These are phyloP conservation scores for Callipepla squamata DNA, from an alignment of 2,113 vertebrate species.

Conservation along the genomic window DNA sequence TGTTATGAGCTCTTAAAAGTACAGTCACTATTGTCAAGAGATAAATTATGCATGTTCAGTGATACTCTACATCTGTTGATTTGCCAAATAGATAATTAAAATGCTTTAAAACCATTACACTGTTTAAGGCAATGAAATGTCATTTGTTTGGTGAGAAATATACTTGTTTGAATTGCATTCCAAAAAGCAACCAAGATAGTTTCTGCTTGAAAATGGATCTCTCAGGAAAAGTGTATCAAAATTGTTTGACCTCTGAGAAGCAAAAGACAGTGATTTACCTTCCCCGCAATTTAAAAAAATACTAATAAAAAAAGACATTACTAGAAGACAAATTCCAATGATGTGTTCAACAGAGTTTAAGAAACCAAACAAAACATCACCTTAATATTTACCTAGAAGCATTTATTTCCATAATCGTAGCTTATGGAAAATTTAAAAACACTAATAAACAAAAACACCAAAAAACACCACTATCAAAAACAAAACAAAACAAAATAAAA, in stretches of 20 bases:
- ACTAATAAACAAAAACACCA: background rate
- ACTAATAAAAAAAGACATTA: too few species aligned
- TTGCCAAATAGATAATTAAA: constrained; percentile 74
- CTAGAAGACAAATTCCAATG: background rate
- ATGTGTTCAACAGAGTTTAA: background rate
- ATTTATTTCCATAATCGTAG: background rate
- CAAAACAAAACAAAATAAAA: background rate
- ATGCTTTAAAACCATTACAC: constrained; percentile 64
- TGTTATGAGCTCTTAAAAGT: constrained; percentile 38
- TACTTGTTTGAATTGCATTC: constrained; percentile 45
- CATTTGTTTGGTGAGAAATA: constrained; percentile 62
- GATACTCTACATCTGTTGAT: constrained; percentile 66
- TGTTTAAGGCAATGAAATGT: constrained; percentile 67
- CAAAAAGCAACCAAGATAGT: background rate
- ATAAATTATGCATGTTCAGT: constrained; percentile 67
- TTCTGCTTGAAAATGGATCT: constrained; percentile 25
- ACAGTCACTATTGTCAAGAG: constrained; percentile 54
- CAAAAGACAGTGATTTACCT: background rate
- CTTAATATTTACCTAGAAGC: background rate
- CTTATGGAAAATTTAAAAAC: background rate
- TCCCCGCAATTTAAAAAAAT: background rate
- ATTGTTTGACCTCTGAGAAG: background rate
- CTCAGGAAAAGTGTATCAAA: background rate
- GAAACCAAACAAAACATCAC: fast-evolving
- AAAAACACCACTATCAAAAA: background rate